Evolutionary conservation across 2,113 vertebrate species (phyloP), one percentile per base, ranked within the genome.

Genomic region (Scartelaos histophorus): DNA sequence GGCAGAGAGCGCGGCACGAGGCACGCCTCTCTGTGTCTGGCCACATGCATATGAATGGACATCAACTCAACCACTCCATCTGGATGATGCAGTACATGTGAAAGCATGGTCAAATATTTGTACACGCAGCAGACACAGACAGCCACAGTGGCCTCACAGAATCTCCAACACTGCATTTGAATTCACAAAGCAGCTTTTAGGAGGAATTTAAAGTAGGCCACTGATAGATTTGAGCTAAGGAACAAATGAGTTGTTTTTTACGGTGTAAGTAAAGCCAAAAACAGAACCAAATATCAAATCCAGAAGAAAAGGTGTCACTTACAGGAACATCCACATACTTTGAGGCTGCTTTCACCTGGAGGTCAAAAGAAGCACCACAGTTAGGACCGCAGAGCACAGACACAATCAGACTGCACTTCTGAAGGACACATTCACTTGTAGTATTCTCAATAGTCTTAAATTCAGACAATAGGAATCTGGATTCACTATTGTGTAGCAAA

Each of bases 281-380:
- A 13, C 2, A 54, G 10, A 12, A 58, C 17, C 17, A 38, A 19
- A 62, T n/a, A 29, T 62, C 10, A 62, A 35, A 35, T 62, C 17
- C 2, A 12, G 46, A 7, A 4, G 5, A 66, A 19, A 70, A 13
- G 15, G 22, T 89, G 80, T 89, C 88, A 98, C 98, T 99, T 96
- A 99, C 98, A 80, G 98, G 98, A 80, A 99, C 96, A 75, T 99
- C 98, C 94, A 99, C 97, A 67, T 99, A 99, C 92, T 99, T 99
- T 86, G 98, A 98, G 90, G 98, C 98, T 86, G 98, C 98, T 93
- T 99, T 99, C 93, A 99, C 97, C 98, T 99, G 92, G 51, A 78
- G 79, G 91, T 88, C 82, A 74, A 89, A 87, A 62, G 93, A 24
- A 16, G 73, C 38, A 66, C 21, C 74, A 53, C 19, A 75, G 4